Base-by-base conservation (phyloP, 2,113 vertebrate species). In the Fregata magnificens region DNA sequence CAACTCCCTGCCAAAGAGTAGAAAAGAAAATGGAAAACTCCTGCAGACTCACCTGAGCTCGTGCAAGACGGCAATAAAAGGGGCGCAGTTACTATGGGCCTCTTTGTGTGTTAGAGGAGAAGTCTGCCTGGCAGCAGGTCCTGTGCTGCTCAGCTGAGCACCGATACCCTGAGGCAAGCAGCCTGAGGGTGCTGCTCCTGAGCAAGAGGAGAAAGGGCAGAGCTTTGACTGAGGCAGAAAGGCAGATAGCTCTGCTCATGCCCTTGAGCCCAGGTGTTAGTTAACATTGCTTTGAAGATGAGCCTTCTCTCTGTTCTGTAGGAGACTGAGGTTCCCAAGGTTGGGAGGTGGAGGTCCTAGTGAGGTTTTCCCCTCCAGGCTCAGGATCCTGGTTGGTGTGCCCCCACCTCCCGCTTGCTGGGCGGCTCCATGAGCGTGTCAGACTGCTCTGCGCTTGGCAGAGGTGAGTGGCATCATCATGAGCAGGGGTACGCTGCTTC, bases 401-500 rank as follows among this genome's bases (percentile, higher is more conserved):
- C 8, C 19, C 44, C 14, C 5, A 13, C 16, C 11, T 29, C 38
- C 26, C 2, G 2, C 22, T 6, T 17, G 3, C 10, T 31, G 28
- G 7, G 17, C 5, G 44, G 12, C 17, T 50, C 36, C 8, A 0
- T 4, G 15, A 4, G 3, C 0, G 2, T 14, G 13, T 12, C 15
- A 3, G 53, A 1, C 8, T 3, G 7, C 25, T 38, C 47, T 0
- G 0, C 0, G 0, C 21, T 4, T 31, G 2, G 26, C 42, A 50
- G 58, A 31, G 45, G 11, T n/a, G 19, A 45, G 65, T 2, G n/a
- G 13, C 19, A 13, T 2, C 6, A 2, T 2, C 16, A 6, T 2
- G 6, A 36, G 14, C 17, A 19, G 22, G 9, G 47, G 0, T 10
- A 5, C 2, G 1, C 3, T 15, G 7, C 7, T 40, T 20, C 52